phyloP scores from a whole-genome alignment of 2,888 invertebrate species.

The Volucella inflata region DNA sequence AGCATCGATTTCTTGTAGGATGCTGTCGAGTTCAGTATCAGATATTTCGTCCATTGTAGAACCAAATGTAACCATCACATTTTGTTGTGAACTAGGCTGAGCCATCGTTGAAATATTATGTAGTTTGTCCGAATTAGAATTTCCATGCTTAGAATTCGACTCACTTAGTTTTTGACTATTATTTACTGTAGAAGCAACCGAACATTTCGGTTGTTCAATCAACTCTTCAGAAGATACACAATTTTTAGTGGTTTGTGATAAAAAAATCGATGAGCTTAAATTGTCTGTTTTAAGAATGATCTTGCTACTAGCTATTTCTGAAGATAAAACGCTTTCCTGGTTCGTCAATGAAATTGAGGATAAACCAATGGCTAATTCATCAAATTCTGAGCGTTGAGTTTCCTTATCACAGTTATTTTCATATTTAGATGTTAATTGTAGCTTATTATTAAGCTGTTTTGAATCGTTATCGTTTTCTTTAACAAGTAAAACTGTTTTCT shows the following conservation, averaged over 20 bases:
- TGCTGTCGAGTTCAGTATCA: conserved; percentile 83
- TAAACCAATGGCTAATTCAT: conserved; percentile 81
- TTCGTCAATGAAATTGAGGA: conserved; percentile 82
- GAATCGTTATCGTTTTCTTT: conserved; percentile 4
- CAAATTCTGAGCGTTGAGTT: conserved; percentile 70
- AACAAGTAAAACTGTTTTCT: not conserved
- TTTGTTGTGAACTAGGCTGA: conserved; percentile 21
- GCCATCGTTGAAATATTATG: conserved; percentile 14
- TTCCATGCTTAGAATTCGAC: not conserved
- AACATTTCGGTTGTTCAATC: conserved; percentile 2
- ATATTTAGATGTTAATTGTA: conserved; percentile 4
- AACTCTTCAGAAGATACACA: conserved; percentile 13
- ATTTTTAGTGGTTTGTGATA: conserved; percentile 42
- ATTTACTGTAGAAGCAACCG: not conserved
- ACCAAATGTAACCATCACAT: conserved; percentile 80
- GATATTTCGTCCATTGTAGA: conserved; percentile 84
- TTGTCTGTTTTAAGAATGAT: conserved; percentile 69
- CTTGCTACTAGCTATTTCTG: conserved; percentile 52
- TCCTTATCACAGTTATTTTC: conserved; percentile 32
- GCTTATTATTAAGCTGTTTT: conserved; percentile 7
- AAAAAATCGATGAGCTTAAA: conserved; percentile 70
- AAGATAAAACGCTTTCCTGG: conserved; percentile 67
- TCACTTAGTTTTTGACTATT: conserved; percentile 4
- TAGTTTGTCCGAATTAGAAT: not conserved
- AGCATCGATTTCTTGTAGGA: conserved; percentile 83